A percentile compares a stretch with the other conserved stretches of the same genome.
These are phyloP conservation scores for Euclidia mi DNA, from an alignment of 2,888 invertebrate species.

Conservation along the genomic window DNA sequence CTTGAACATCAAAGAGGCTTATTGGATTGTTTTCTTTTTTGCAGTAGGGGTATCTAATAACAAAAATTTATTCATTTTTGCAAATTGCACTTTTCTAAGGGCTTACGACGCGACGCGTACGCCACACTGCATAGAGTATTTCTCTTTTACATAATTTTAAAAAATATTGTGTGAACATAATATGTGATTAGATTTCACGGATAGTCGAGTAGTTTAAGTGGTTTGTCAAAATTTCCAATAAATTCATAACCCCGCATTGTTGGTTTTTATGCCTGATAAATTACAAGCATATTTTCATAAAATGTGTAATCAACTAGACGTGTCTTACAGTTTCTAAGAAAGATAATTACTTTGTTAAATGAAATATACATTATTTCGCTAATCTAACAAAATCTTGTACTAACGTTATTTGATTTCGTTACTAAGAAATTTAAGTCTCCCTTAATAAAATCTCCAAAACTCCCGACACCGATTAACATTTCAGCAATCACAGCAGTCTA, in stretches of 20 bases:
- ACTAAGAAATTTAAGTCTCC: constrained; percentile 71
- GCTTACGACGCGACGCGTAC: not conserved
- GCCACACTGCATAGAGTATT: no score
- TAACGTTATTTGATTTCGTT: constrained; percentile 57
- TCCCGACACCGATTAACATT: constrained; percentile 82
- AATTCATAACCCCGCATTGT: no score
- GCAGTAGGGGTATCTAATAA: not conserved
- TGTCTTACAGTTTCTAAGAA: no score
- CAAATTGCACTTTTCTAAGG: constrained; percentile 11
- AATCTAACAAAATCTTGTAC: constrained; percentile 35
- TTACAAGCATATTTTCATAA: no score
- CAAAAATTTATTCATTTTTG: constrained; percentile 11
- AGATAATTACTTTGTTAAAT: no score
- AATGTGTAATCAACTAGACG: no score
- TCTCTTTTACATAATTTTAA: no score
- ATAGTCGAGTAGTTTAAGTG: no score
- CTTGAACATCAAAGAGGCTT: constrained; percentile 10
- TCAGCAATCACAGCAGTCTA: constrained; percentile 81
- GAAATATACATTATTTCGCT: not conserved
- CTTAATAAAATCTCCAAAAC: constrained; percentile 77
- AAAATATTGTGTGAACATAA: no score
- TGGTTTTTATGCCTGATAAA: no score
- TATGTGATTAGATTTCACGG: no score
- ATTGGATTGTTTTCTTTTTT: constrained; percentile 8
- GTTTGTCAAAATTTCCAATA: no score